These are phyloP conservation scores for Thumatha senex DNA, from an alignment of 2,888 invertebrate genomes.

Conservation along the genomic window DNA sequence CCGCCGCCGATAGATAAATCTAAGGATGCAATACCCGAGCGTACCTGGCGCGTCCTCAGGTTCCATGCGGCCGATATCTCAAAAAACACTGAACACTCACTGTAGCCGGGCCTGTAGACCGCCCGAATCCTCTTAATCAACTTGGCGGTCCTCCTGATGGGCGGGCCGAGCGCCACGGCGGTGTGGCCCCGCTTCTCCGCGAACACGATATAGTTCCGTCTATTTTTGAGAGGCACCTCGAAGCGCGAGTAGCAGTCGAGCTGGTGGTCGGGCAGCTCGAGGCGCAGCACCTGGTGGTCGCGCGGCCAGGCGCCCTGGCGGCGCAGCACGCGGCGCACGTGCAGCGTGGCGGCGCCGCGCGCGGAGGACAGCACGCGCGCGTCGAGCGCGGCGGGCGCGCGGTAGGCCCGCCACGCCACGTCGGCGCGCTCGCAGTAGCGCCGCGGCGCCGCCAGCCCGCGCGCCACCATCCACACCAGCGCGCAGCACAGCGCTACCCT, in stretches of 20 bases:
- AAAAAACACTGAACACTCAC: conserved; percentile 66
- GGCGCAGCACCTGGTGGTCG: conserved; percentile 65
- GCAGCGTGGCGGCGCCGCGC: conserved; percentile 71
- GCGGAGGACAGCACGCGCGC: conserved; percentile 75
- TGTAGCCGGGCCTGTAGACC: conserved; percentile 78
- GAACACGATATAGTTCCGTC: conserved; percentile 78
- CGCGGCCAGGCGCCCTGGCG: conserved; percentile 74
- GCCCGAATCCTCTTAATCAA: conserved; percentile 73
- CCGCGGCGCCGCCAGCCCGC: conserved; percentile 65
- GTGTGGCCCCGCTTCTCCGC: conserved; percentile 74
- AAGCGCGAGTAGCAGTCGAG: conserved; percentile 72
- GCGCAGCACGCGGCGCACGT: conserved; percentile 69
- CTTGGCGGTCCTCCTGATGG: conserved; percentile 69
- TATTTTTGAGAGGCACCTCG: conserved; percentile 74
- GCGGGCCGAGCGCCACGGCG: conserved; percentile 76
- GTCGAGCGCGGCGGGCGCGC: conserved; percentile 78
- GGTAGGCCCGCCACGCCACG: conserved; percentile 81
- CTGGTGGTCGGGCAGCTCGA: conserved; percentile 59
- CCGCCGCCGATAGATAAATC: no score
- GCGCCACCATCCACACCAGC: conserved; percentile 67
- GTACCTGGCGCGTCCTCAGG: conserved; percentile 35
- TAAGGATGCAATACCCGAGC: no score
- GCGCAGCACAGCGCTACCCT: conserved; percentile 75
- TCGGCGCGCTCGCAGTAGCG: conserved; percentile 80
- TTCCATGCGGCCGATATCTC: conserved; percentile 35